These are phyloP conservation scores for Pristionchus entomophagus DNA, from an alignment of 2,888 invertebrate species.

Conservation along the genomic window DNA sequence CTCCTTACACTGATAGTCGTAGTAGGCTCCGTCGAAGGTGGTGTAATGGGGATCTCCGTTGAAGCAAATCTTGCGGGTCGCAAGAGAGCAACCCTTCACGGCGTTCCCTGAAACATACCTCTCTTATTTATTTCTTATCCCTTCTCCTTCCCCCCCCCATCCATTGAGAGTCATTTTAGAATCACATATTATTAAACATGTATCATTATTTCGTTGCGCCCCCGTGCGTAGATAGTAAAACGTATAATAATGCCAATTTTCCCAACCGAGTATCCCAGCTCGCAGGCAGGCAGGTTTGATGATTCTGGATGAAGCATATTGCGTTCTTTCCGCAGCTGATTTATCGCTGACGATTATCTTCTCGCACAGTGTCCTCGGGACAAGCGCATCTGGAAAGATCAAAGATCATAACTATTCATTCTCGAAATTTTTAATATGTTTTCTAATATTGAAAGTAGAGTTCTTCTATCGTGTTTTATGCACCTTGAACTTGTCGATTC, in stretches of 20 bases:
- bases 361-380: constrained; percentile 83
- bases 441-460: too few relatives aligned
- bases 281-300: constrained; percentile 64
- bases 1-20: constrained; percentile 60
- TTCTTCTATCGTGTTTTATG: not conserved
- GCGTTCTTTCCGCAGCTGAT: constrained; percentile 64
- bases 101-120: constrained; percentile 49
- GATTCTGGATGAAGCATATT: constrained; percentile 62
- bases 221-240: not conserved
- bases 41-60: constrained; percentile 75
- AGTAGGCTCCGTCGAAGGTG: constrained; percentile 74
- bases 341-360: constrained; percentile 32
- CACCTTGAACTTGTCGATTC: not conserved
- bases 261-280: constrained; percentile 62
- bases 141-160: too few relatives aligned
- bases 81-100: constrained; percentile 46
- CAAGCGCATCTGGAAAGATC: constrained; percentile 75
- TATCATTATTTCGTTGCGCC: too few relatives aligned
- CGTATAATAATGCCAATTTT: not conserved
- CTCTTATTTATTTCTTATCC: too few relatives aligned
- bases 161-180: too few relatives aligned
- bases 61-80: constrained; percentile 54
- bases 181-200: too few relatives aligned
- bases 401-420: not conserved
- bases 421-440: not conserved